Evolutionary conservation across 2,797 vertebrate genomes (phyloP), one percentile per base, ranked within the genome.

Genomic region (Oceanodroma leucorhoa): DNA sequence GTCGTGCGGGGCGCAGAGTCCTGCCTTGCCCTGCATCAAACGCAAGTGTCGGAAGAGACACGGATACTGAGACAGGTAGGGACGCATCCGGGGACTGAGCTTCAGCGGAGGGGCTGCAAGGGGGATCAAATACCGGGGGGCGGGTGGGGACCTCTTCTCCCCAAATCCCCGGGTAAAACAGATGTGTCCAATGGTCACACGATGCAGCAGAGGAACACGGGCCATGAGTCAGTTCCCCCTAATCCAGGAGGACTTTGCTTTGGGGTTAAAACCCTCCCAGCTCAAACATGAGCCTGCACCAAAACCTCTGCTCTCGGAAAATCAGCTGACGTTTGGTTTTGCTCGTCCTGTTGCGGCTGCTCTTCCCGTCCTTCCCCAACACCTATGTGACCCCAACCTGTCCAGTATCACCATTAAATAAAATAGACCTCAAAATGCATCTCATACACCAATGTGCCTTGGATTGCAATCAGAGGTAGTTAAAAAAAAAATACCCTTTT

Each of bases 1-100:
- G 2, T 50, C 14, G 5, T 4, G 14, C 9, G 1, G 11, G 78
- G 54, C 4, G 9, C 20, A 1, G 19, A 41, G 64, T 27, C 54
- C 65, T 29, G 65, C 65, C 43, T 50, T n/a, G 54, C 45, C 14
- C 36, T 27, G 54, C 65, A 34, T 10, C 54, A 14, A 5, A 38
- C 10, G 43, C 43, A 11, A 20, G 43, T 14, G 43, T 48, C 12
- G 2, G 54, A 69, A 21, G 54, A 41, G 34, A n/a, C 43, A 1
- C 2, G 30, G 64, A 40, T 50, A 5, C 78, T 9, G 43, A 40
- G 53, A 2, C 53, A n/a, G 64, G 34, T 48, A 38, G 62, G 41
- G 51, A 24, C 0, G 21, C 19, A 3, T 3, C 38, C 6, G 10
- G 48, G 50, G 75, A 50, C 3, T 14, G 38, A 53, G 73, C 29